Conservation (phyloP, 2,797 vertebrate species). For the Carduelis carduelis region DNA sequence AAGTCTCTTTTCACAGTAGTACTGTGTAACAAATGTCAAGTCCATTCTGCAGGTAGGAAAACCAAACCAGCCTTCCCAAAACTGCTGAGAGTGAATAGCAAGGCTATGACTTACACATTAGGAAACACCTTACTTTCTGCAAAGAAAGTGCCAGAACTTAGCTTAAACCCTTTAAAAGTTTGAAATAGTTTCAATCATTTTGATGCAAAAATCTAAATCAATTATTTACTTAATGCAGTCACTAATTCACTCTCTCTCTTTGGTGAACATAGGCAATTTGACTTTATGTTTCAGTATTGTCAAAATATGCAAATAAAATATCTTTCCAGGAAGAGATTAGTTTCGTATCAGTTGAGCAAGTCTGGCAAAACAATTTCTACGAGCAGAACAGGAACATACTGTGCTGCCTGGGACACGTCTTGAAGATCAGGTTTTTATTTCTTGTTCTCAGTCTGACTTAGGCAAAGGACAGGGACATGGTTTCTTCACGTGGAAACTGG, state of each 20-base stretch:
- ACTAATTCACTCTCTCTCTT: not conserved
- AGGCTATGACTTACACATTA: not conserved
- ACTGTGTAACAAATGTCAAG: not conserved
- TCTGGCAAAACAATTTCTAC: slow-evolving; percentile 35
- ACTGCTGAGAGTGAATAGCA: not conserved
- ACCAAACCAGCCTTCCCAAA: not conserved
- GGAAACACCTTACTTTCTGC: not conserved
- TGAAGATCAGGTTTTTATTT: slow-evolving; percentile 44
- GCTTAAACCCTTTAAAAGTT: not conserved
- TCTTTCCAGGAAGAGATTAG: slow-evolving; percentile 18
- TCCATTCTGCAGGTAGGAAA: not conserved
- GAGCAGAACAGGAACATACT: slow-evolving; percentile 1
- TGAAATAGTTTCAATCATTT: not conserved
- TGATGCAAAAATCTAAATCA: not conserved
- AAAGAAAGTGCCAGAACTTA: not conserved
- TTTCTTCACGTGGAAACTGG: not conserved
- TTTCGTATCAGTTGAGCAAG: slow-evolving; percentile 21
- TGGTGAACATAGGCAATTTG: not conserved
- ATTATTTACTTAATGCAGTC: not conserved
- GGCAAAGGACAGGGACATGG: not conserved
- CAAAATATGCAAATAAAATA: slow-evolving; percentile 48
- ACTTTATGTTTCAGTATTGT: not conserved
- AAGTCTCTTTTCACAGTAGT: not conserved
- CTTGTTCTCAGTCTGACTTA: not conserved
- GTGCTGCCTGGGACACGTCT: not conserved